A percentile compares a stretch with the other conserved stretches of the same genome.
These are phyloP conservation scores for Meles meles DNA, from an alignment of 2,113 vertebrate genomes.

Conservation along the genomic window DNA sequence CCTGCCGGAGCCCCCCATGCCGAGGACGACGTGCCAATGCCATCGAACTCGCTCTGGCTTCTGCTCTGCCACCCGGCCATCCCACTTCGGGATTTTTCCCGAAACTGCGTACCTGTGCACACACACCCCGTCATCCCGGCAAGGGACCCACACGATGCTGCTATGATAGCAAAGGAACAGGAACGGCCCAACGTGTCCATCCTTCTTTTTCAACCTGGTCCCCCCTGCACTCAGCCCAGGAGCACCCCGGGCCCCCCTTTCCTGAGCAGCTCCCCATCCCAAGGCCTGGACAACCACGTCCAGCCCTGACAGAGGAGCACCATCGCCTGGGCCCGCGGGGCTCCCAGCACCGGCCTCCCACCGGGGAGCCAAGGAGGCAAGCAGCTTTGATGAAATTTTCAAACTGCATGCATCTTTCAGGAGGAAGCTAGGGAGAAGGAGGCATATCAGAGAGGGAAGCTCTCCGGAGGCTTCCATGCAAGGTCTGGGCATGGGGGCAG, in stretches of 20 bases:
- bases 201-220: neutral
- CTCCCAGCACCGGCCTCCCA: neutral
- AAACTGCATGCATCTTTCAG: conserved; percentile 37
- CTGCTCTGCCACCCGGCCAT: neutral
- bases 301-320: neutral
- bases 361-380: neutral
- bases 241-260: fast-evolving
- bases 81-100: neutral
- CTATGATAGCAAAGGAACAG: neutral
- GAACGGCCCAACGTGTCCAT: fast-evolving
- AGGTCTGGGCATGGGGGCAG: neutral
- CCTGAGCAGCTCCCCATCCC: fast-evolving
- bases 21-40: fast-evolving
- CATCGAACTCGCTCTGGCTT: too few species aligned
- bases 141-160: fast-evolving
- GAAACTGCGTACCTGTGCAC: fast-evolving
- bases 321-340: fast-evolving
- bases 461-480: neutral
- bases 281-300: fast-evolving
- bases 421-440: neutral
- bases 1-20: fast-evolving
- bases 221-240: too few species aligned
- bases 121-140: fast-evolving
- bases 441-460: neutral
- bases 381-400: conserved; percentile 62